These are phyloP conservation scores for Coregonus clupeaformis DNA, from an alignment of 2,113 vertebrate genomes.

Conservation along the genomic window DNA sequence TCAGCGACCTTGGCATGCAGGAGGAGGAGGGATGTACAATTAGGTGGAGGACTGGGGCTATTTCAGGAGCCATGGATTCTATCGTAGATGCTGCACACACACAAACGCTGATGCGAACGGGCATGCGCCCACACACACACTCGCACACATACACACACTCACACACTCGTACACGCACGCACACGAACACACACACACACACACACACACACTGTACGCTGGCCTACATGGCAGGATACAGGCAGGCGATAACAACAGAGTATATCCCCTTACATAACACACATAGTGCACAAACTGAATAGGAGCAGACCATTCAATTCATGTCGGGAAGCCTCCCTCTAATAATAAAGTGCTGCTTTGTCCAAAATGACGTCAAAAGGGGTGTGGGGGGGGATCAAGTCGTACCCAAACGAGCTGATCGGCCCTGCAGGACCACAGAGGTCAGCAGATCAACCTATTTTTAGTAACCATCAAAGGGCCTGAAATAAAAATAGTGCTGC, in stretches of 20 bases:
- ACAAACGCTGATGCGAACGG: conserved; percentile 6
- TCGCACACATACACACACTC: too few relatives aligned
- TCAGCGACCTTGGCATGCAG: conserved; percentile 72
- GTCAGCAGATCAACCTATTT: conserved; percentile 70
- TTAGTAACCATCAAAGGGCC: conserved; percentile 62
- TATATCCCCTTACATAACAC: conserved; percentile 76
- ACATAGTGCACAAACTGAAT: conserved; percentile 35
- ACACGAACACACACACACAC: too few relatives aligned
- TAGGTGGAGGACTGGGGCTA: conserved; percentile 65
- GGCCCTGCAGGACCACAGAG: conserved; percentile 33
- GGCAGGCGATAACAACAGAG: conserved; percentile 58
- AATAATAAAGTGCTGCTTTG: conserved; percentile 65
- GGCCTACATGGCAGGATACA: conserved; percentile 51
- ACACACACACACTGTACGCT: conserved; percentile 9
- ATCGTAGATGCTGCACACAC: conserved; percentile 49
- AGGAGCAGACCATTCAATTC: conserved; percentile 59
- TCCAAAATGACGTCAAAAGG: conserved; percentile 55
- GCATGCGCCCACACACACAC: too few relatives aligned
- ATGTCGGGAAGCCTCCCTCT: conserved; percentile 49
- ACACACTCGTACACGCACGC: too few relatives aligned
- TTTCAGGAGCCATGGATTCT: conserved; percentile 65
- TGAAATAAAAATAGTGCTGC: conserved; percentile 57
- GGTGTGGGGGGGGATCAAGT: conserved; percentile 24
- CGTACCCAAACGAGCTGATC: conserved; percentile 36
- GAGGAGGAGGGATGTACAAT: conserved; percentile 70